A percentile compares a stretch with the other conserved stretches of the same genome.
These are phyloP conservation scores for Anas platyrhynchos DNA, from an alignment of 2,113 vertebrate species.

Conservation along the genomic window DNA sequence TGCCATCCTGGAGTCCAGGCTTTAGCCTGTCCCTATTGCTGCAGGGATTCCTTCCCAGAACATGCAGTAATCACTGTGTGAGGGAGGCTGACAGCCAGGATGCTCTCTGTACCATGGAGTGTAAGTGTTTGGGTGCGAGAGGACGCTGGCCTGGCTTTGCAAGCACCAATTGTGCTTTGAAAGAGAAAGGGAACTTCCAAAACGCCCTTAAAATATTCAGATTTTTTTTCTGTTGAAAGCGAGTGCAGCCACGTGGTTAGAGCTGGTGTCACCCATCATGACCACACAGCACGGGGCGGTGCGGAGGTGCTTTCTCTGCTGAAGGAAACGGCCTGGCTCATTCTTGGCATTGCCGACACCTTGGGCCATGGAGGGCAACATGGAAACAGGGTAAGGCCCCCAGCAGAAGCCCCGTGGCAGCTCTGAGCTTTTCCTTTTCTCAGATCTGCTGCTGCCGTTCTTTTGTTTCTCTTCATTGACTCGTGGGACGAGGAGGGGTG, in stretches of 20 bases:
- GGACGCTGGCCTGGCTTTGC: neutral
- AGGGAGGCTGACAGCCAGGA: neutral
- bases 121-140: neutral
- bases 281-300: slow-evolving; percentile 33
- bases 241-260: slow-evolving; percentile 37
- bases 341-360: neutral
- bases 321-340: neutral
- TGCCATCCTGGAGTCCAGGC: fast-evolving
- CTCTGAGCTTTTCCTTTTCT: neutral
- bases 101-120: fast-evolving
- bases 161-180: neutral
- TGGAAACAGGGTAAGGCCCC: slow-evolving; percentile 53
- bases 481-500: neutral
- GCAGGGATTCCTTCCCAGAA: neutral
- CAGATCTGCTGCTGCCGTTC: neutral
- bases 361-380: neutral
- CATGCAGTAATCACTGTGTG: neutral
- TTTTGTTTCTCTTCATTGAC: neutral
- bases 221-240: slow-evolving; percentile 2
- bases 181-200: slow-evolving; percentile 57
- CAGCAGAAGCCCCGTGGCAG: neutral
- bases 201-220: slow-evolving; percentile 63
- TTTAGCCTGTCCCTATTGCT: neutral
- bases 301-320: neutral
- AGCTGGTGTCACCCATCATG: slow-evolving; percentile 40